Evolutionary conservation across 2,797 vertebrate species (phyloP), one percentile per base, ranked within the genome.

Genomic region (Dicrostonyx torquatus): DNA sequence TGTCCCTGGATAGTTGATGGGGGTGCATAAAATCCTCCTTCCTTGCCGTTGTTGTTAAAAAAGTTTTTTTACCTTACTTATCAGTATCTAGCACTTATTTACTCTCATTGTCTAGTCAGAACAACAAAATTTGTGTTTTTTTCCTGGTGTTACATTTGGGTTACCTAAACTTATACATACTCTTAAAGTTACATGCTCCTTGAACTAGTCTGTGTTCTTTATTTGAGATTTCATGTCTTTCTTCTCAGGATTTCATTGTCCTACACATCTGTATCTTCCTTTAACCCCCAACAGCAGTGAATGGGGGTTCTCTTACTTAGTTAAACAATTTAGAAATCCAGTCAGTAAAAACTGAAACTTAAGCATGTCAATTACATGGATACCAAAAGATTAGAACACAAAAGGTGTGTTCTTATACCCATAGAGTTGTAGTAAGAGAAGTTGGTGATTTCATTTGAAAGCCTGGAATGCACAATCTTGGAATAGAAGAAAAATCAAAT

Each of bases 221-320:
- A 75, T 80, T 31, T 45, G 14, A 73, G 40, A 29, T 12, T 15
- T 6, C 4, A 22, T 34, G 4, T 9, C 1, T 91, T 37, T 62
- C 24, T 29, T 48, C 24, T 62, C 43, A n/a, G 3, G 3, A 77
- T 43, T 43, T 43, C 4, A 48, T 12, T 62, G 22, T 64, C 1
- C 26, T 26, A 82, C 1, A 89, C 7, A 6, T 8, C 4, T 50
- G 24, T 68, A 1, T 22, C 15, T 78, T 43, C 18, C 14, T 43
- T 10, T 78, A 29, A 14, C 1, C 26, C 0, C 3, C 26, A 3
- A 13, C 3, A 70, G 9, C 12, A 43, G 3, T n/a, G 31, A 6
- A n/a, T 4, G 37, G 15, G 53, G 13, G 0, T 43, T 11, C 22
- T 43, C 4, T 64, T 45, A 64, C 17, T 3, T 14, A 68, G 29